Evolutionary conservation across 2,797 vertebrate genomes (phyloP), one percentile per base, ranked within the genome.

Genomic region (Anolis apletophallus): DNA sequence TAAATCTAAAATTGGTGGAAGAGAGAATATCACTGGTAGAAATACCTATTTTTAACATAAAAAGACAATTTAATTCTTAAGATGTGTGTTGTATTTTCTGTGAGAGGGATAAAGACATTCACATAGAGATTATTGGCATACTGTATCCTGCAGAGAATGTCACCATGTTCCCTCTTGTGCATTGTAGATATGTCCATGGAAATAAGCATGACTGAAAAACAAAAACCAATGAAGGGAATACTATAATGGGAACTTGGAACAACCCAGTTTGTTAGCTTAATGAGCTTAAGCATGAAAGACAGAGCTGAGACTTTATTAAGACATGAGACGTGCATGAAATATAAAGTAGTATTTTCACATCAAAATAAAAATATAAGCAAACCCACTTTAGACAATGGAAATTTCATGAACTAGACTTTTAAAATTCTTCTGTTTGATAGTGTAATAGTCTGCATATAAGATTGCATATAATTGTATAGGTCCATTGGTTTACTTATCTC

Each of bases 161-260:
- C 23, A 84, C 3, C 17, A 81, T 7, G 85, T 88, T 92, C 34
- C 32, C 80, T 88, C 76, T 72, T 85, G 73, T 87, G 73, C 59
- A 59, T 78, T 90, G 61, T 1, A 0, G 59, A 88, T 89, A 93
- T 83, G 54, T 12, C 81, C 89, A 84, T 89, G 89, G 88, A 95
- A 93, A 93, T 59, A 85, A 68, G 74, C 88, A 89, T 91, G 87
- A 88, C 88, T 93, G 21, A 80, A 91, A 93, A 91, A 88, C 91
- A 92, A 93, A 93, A 93, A n/a, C 80, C 74, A 89, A 7, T 59
- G 83, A 91, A 87, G 74, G 55, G 67, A 78, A 81, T 78, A 55
- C 85, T 89, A 80, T 86, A 89, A 91, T 88, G 61, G 71, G 46
- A 79, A 46, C 87, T 68, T 80, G 71, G 91, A 91, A 83, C 84